Evolutionary conservation across 2,888 invertebrate species (phyloP), one percentile per base, ranked within the genome.

Genomic region (Cerceris rybyensis): DNA sequence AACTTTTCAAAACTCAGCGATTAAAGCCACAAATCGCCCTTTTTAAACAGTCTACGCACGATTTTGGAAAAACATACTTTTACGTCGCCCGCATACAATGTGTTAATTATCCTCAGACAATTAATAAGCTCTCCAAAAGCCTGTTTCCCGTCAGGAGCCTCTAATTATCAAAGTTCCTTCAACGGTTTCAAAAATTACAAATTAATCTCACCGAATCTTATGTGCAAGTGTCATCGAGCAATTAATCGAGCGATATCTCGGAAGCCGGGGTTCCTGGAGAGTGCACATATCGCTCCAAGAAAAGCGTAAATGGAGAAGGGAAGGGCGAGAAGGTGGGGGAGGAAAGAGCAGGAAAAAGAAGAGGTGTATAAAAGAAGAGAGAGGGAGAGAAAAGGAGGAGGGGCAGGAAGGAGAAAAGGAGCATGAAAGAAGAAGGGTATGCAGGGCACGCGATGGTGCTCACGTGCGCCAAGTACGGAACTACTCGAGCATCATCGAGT

Each of bases 381-480:
- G 70, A 73, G 66, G 66, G 70, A 68, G 61, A 55, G 66, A 77
- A 70, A 70, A 65, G 80, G 80, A 76, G 81, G 81, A 80, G 86
- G 49, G 7, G 61, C 58, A 46, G 52, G 65, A 77, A 74, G 78
- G 75, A 70, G 80, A 71, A 68, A 77, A 84, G 73, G 65, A 63
- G 52, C 67, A 74, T 49, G 78, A 76, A 64, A 82, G 81, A 80
- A 82, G 86, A 83, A 87, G 87, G 86, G 88, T 87, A 88, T 88
- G 89, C 88, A 87, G 90, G 89, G 87, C 89, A 89, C 90, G 89
- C 90, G 91, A 90, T 89, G 87, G 85, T 83, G 86, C 89, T 90
- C 90, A 88, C 88, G 90, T 88, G 90, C 85, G 83, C 86, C 89
- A 88, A 88, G 88, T 88, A 89, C 88, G 88, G 87, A 87, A 90